Conservation (phyloP, 2,113 vertebrate genomes). For the Ictalurus furcatus region DNA sequence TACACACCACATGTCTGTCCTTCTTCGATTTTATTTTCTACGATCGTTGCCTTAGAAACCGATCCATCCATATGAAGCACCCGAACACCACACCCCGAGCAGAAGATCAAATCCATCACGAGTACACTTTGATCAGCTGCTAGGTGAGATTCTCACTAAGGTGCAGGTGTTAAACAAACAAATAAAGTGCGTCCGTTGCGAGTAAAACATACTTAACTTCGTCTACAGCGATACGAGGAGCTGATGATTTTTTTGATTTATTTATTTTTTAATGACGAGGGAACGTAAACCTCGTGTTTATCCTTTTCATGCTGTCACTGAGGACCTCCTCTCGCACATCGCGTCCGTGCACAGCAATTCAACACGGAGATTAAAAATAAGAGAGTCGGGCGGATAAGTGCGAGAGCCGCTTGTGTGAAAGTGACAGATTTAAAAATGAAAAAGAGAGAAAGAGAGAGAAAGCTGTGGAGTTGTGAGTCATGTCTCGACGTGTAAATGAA, state of each 20-base stretch:
- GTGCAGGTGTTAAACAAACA: no score
- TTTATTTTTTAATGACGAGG: neutral
- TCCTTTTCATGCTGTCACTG: neutral
- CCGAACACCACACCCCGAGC: no score
- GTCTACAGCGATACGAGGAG: neutral
- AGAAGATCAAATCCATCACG: no score
- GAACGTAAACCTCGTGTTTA: neutral
- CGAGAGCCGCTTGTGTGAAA: neutral
- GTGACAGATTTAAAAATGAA: neutral
- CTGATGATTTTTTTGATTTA: neutral
- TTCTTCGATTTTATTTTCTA: neutral
- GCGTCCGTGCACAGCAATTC: neutral
- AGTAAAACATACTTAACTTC: neutral
- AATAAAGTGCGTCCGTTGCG: no score
- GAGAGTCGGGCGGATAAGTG: neutral
- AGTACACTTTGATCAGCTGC: neutral
- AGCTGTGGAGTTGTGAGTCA: neutral
- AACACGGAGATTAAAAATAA: conserved; percentile 4
- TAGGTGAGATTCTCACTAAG: neutral
- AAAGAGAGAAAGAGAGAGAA: neutral
- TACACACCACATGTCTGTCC: no score
- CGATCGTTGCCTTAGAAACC: no score
- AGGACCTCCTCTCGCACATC: neutral
- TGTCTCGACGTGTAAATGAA: neutral
- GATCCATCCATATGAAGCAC: no score